Conservation (phyloP, 2,113 vertebrate species). For the Tyrannus savana region DNA sequence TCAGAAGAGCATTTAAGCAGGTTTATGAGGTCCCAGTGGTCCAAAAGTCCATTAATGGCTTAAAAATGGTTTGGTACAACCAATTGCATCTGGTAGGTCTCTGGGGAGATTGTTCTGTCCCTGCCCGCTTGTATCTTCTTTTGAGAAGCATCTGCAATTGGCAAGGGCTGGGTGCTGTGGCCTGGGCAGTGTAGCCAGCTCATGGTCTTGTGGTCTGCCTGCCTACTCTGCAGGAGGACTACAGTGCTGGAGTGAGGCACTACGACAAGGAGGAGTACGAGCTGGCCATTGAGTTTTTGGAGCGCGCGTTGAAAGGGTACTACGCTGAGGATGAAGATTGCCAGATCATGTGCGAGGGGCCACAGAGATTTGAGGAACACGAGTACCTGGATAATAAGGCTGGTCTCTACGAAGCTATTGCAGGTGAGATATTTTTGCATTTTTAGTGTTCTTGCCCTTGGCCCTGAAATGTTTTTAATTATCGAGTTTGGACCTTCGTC, state of each 20-base stretch:
- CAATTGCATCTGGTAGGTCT: accelerated
- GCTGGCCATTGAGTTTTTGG: conserved; percentile 80
- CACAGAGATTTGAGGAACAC: conserved; percentile 85
- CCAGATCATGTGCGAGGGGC: conserved; percentile 86
- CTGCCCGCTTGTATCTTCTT: background rate
- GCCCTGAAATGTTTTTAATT: background rate
- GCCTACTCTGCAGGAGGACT: conserved; percentile 78
- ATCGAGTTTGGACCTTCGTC: background rate
- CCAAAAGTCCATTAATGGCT: background rate
- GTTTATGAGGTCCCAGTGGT: background rate
- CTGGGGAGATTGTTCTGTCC: background rate
- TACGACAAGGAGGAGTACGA: conserved; percentile 83
- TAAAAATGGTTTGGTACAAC: background rate
- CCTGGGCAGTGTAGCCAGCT: accelerated
- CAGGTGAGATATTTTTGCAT: conserved; percentile 79
- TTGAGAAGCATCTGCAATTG: background rate
- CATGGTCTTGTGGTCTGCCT: background rate
- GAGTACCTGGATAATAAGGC: conserved; percentile 84
- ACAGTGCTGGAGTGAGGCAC: conserved; percentile 81
- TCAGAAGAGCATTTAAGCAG: background rate
- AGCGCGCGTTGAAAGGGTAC: conserved; percentile 86
- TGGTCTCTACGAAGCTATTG: conserved; percentile 88
- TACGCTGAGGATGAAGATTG: conserved; percentile 86
- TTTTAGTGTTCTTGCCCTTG: background rate
- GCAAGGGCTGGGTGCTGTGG: background rate